phyloP scores from a whole-genome alignment of 2,113 vertebrate species.

The Indicator indicator region DNA sequence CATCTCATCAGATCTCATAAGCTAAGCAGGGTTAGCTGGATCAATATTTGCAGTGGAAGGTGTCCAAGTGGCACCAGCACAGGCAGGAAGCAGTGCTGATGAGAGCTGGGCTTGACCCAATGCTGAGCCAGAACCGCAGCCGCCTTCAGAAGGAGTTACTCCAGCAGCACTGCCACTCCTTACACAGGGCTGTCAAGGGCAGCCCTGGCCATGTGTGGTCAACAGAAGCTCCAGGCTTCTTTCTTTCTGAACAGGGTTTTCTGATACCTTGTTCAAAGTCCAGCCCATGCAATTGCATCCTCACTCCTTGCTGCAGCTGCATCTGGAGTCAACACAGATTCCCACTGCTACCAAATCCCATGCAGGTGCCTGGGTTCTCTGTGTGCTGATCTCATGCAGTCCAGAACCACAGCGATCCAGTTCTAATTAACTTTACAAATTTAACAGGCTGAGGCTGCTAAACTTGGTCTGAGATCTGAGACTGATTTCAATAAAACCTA shows the following conservation, averaged over 20 bases:
- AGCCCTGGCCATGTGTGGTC: not conserved
- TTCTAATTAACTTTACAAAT: not conserved
- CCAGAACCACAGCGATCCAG: not conserved
- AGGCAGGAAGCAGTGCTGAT: not conserved
- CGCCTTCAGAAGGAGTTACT: not conserved
- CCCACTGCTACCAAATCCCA: not conserved
- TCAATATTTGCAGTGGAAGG: slow-evolving; percentile 52
- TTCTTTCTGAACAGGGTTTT: not conserved
- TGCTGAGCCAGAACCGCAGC: rapidly evolving
- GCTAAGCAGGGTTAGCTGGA: not conserved
- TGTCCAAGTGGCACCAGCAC: not conserved
- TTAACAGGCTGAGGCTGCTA: not conserved
- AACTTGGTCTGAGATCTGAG: not conserved
- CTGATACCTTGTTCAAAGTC: not conserved
- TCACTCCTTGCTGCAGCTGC: not conserved
- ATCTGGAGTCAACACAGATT: not conserved
- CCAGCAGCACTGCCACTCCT: not conserved
- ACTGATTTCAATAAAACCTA: not conserved
- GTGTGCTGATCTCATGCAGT: not conserved
- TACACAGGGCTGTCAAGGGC: not conserved
- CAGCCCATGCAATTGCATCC: not conserved
- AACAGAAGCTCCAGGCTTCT: not conserved
- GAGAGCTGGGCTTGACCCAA: not conserved
- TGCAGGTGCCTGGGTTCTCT: not conserved
- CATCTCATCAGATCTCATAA: not conserved